Percentiles rank a stretch among this genome's conserved stretches.
phyloP scores from a whole-genome alignment of 92 coral and sea anemone genomes.

The Montipora capitata region DNA sequence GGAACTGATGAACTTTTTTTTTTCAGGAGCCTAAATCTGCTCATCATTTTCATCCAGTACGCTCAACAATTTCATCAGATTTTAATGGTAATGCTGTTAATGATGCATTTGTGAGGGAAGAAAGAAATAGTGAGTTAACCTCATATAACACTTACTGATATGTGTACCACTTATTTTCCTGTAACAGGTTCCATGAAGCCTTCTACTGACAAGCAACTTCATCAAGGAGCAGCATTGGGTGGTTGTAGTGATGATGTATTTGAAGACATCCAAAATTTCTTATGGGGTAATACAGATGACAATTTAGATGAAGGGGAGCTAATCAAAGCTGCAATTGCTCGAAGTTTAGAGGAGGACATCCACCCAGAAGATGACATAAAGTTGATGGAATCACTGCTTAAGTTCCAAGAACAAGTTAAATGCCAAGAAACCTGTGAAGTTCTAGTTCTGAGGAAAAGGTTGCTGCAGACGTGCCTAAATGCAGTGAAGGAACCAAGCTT shows the following conservation, averaged over 20 bases:
- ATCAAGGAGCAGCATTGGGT: conserved; percentile 3
- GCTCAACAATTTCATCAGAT: no score
- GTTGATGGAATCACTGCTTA: conserved; percentile 29
- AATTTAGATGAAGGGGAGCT: conserved; percentile 56
- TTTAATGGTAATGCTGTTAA: no score
- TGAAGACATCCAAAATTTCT: conserved; percentile 36
- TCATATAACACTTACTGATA: conserved; percentile 17
- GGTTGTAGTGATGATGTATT: conserved; percentile 40
- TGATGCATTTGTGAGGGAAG: no score
- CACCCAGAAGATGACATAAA: conserved; percentile 43
- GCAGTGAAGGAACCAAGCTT: conserved; percentile 31
- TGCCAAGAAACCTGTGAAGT: conserved; percentile 28
- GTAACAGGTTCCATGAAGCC: conserved; percentile 42
- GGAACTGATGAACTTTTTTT: no score
- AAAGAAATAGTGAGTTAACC: not conserved
- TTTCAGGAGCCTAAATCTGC: not conserved
- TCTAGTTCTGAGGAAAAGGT: conserved; percentile 41
- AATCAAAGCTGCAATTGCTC: conserved; percentile 59
- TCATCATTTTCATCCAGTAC: not conserved
- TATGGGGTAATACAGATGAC: conserved; percentile 45
- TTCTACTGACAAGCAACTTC: conserved; percentile 3
- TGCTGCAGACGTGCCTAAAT: conserved; percentile 43
- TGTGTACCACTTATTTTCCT: conserved; percentile 24
- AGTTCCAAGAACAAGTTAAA: conserved; percentile 32
- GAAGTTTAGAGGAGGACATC: conserved; percentile 48